Percentiles rank a stretch among this genome's conserved stretches.
Conservation (phyloP, 2,888 invertebrate species). For the Minunthozetes semirufus region DNA sequence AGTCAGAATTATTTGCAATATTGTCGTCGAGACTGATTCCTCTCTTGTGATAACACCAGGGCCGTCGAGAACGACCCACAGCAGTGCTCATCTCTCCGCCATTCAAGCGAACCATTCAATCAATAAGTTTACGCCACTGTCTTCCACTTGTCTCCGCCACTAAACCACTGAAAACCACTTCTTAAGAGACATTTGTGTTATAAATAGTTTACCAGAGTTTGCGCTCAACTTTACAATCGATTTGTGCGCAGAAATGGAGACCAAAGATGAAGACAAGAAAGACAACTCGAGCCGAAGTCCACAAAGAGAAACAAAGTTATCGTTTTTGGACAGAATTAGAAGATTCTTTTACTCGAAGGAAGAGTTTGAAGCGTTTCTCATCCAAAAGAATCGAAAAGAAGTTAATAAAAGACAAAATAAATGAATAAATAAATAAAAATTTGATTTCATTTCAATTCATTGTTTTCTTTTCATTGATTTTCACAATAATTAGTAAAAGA, state of each 20-base stretch:
- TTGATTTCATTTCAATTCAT: too few relatives aligned
- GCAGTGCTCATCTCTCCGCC: background rate
- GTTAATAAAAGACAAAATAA: background rate
- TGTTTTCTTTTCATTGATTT: too few relatives aligned
- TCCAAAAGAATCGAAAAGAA: background rate
- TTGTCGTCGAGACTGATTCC: background rate
- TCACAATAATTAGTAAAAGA: too few relatives aligned
- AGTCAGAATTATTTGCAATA: background rate
- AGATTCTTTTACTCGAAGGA: conserved; percentile 13
- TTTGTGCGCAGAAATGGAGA: background rate
- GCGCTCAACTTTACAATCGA: background rate
- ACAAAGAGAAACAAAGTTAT: background rate
- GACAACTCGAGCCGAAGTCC: background rate
- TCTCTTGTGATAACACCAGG: background rate
- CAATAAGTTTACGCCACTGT: too few relatives aligned
- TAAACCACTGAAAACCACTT: too few relatives aligned
- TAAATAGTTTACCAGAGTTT: background rate
- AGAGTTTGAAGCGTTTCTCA: conserved; percentile 33
- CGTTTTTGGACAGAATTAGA: conserved; percentile 1
- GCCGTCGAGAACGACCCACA: background rate
- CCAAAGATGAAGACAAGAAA: background rate
- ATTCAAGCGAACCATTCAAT: too few relatives aligned
- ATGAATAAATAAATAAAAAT: too few relatives aligned
- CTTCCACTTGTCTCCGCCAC: too few relatives aligned
- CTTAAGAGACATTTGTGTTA: too few relatives aligned